A percentile compares a stretch with the other conserved stretches of the same genome.
phyloP scores from a whole-genome alignment of 2,113 vertebrate genomes.

The Dascyllus trimaculatus region DNA sequence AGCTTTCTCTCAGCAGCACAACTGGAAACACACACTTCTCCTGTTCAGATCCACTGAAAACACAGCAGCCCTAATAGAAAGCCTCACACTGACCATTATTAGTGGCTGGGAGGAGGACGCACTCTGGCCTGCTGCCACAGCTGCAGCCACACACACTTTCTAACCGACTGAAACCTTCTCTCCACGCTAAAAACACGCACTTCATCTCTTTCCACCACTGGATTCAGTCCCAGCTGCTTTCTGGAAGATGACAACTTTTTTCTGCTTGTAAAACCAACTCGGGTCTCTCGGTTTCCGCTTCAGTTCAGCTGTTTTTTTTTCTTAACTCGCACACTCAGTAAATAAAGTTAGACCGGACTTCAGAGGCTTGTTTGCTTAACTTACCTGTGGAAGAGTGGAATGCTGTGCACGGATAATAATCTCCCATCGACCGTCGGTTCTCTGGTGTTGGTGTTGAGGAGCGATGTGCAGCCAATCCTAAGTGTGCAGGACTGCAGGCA shows the following conservation, averaged over 20 bases:
- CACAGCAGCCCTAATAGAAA: background rate
- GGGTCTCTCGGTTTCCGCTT: constrained; percentile 59
- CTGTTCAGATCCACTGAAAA: no score
- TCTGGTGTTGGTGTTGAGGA: constrained; percentile 20
- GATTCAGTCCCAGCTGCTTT: constrained; percentile 42
- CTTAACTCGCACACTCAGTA: background rate
- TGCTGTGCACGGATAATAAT: constrained; percentile 6
- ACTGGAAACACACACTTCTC: no score
- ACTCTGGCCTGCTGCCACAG: constrained; percentile 20
- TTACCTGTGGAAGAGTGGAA: constrained; percentile 37
- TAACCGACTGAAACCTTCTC: background rate
- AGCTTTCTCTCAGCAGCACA: background rate
- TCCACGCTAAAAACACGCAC: background rate
- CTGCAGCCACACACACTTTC: background rate
- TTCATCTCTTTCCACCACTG: constrained; percentile 17
- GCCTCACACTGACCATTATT: constrained; percentile 8
- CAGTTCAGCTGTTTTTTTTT: background rate
- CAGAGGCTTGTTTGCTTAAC: background rate
- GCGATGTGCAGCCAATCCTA: constrained; percentile 49
- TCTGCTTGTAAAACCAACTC: constrained; percentile 10
- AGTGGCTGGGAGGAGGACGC: constrained; percentile 21
- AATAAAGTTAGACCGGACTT: background rate
- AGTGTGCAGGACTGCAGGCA: constrained; percentile 37
- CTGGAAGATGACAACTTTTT: constrained; percentile 47
- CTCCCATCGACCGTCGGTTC: constrained; percentile 37